Evolutionary conservation across 2,797 vertebrate species (phyloP).

Genomic region (Odontamblyopus lacepedii): DNA sequence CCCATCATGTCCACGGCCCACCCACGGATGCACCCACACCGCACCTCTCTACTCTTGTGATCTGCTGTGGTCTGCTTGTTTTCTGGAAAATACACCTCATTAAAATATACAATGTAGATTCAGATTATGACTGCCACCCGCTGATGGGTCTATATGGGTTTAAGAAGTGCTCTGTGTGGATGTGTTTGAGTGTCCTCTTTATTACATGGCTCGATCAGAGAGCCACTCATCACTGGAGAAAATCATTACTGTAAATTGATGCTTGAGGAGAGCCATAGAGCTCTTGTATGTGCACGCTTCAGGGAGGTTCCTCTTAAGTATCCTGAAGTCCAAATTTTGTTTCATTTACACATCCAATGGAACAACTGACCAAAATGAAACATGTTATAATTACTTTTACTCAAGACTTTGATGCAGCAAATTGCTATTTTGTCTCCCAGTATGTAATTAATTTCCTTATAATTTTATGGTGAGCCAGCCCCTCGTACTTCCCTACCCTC

Average conservation of each 20-base stretch:
- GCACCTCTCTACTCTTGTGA: constrained; percentile 43
- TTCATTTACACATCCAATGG: neutral
- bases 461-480: no score
- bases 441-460: no score
- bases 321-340: constrained; percentile 12
- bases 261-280: constrained; percentile 44
- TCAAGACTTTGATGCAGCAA: no score
- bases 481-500: no score
- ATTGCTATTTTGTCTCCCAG: no score
- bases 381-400: no score
- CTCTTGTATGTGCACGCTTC: constrained; percentile 38
- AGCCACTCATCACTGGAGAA: constrained; percentile 50
- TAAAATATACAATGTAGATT: constrained; percentile 21
- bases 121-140: constrained; percentile 1
- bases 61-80: constrained; percentile 3
- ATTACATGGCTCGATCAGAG: constrained; percentile 58
- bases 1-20: constrained; percentile 34
- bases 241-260: constrained; percentile 44
- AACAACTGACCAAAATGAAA: neutral
- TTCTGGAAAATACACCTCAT: neutral
- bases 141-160: constrained; percentile 25
- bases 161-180: constrained; percentile 42
- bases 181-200: constrained; percentile 57
- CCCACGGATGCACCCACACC: constrained; percentile 42
- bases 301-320: constrained; percentile 26